phyloP scores from a whole-genome alignment of 2,888 invertebrate species.

The Drosophila falleni region DNA sequence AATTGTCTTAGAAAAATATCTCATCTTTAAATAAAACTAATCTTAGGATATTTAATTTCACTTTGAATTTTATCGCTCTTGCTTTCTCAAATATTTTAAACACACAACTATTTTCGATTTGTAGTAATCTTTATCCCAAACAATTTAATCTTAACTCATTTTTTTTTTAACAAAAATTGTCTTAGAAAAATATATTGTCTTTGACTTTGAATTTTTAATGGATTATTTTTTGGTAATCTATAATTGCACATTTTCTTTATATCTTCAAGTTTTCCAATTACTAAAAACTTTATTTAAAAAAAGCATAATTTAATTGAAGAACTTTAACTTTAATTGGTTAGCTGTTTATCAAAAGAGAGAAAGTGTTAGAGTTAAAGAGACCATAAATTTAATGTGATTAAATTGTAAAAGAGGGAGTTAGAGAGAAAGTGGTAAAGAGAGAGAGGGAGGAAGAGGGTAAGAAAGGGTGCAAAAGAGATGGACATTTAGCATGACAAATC shows the following conservation, averaged over 20 bases:
- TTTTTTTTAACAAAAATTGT: too few relatives aligned
- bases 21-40: neutral
- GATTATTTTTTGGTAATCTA: too few relatives aligned
- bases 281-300: neutral
- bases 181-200: too few relatives aligned
- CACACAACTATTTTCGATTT: too few relatives aligned
- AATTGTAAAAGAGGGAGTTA: neutral
- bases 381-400: neutral
- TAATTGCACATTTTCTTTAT: too few relatives aligned
- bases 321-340: neutral
- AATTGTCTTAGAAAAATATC: too few relatives aligned
- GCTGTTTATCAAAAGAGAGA: neutral
- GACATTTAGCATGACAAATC: conserved; percentile 41
- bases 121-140: too few relatives aligned
- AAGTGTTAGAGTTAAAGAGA: neutral
- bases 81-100: neutral
- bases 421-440: neutral
- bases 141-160: too few relatives aligned
- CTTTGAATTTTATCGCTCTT: neutral
- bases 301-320: too few relatives aligned
- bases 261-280: neutral
- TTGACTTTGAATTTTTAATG: too few relatives aligned
- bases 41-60: neutral
- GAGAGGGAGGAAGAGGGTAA: neutral
- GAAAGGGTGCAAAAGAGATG: neutral